phyloP scores from a whole-genome alignment of 2,797 vertebrate species.

The Parauchenoglanis punctatus region DNA sequence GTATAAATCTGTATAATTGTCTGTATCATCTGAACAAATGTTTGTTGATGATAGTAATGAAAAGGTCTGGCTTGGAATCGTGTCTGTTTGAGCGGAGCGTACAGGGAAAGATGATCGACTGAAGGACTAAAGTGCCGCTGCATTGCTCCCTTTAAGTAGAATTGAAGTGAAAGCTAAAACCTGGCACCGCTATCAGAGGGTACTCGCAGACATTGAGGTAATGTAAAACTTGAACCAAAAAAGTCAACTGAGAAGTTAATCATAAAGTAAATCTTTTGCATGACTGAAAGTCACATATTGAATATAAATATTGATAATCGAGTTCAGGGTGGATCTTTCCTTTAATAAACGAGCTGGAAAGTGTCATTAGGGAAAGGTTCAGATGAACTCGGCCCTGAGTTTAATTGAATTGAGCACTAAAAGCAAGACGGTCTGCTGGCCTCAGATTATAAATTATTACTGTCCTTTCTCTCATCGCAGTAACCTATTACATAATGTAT shows the following conservation, averaged over 20 bases:
- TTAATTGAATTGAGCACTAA: conserved; percentile 52
- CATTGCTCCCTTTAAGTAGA: background rate
- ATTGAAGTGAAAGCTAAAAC: background rate
- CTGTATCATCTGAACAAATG: background rate
- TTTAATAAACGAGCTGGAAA: conserved; percentile 30
- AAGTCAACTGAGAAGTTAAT: background rate
- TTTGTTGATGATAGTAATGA: background rate
- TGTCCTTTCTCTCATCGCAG: background rate
- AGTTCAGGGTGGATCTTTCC: conserved; percentile 5
- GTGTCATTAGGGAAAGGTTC: conserved; percentile 47
- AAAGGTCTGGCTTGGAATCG: background rate
- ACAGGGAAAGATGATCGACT: background rate
- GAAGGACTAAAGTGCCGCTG: background rate
- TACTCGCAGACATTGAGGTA: background rate
- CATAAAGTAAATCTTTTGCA: background rate
- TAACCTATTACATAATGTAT: conserved; percentile 32
- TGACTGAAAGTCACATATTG: background rate
- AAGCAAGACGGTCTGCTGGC: conserved; percentile 36
- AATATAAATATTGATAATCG: background rate
- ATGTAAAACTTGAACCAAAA: background rate
- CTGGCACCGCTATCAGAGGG: background rate
- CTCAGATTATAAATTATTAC: conserved; percentile 51
- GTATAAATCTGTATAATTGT: background rate
- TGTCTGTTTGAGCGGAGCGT: background rate
- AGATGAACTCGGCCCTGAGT: conserved; percentile 47